Conservation (phyloP, 2,888 invertebrate species). For the Polylopha cassiicola region DNA sequence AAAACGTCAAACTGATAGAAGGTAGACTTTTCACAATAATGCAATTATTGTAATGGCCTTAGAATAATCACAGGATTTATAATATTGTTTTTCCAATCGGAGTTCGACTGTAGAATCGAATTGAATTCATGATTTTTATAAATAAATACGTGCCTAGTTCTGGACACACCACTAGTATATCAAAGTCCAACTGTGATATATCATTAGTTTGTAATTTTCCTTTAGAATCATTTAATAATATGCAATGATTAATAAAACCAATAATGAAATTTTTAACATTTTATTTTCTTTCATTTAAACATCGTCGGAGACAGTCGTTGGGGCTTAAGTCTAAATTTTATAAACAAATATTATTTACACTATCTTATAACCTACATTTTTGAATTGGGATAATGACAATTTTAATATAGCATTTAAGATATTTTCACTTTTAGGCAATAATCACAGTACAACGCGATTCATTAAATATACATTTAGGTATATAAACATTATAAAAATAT, state of each 20-base stretch:
- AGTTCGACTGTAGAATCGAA: slow-evolving; percentile 10
- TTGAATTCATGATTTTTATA: slow-evolving; percentile 7
- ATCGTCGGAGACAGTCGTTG: slow-evolving; percentile 45
- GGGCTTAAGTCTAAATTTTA: slow-evolving; percentile 36
- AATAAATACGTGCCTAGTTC: slow-evolving; percentile 9
- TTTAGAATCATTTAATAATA: slow-evolving; percentile 13
- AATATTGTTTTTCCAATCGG: not conserved
- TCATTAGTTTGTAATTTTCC: slow-evolving; percentile 31
- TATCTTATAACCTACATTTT: slow-evolving; percentile 19
- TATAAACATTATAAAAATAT: slow-evolving; percentile 2
- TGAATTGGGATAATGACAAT: too few species aligned
- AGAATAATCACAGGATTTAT: slow-evolving; percentile 4
- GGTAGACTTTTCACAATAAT: slow-evolving; percentile 22
- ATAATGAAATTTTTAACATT: slow-evolving; percentile 31
- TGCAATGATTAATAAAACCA: slow-evolving; percentile 26
- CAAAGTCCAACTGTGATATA: slow-evolving; percentile 66
- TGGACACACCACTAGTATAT: slow-evolving; percentile 35
- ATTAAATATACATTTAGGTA: slow-evolving; percentile 4
- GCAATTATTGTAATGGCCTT: slow-evolving; percentile 23
- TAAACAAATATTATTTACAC: slow-evolving; percentile 40
- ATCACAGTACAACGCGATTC: slow-evolving; percentile 46
- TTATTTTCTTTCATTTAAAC: slow-evolving; percentile 36
- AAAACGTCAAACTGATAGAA: slow-evolving; percentile 18
- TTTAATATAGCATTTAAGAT: too few species aligned
- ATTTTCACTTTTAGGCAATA: slow-evolving; percentile 42